Conservation (phyloP, 2,113 vertebrate species). For the Callorhinus ursinus region DNA sequence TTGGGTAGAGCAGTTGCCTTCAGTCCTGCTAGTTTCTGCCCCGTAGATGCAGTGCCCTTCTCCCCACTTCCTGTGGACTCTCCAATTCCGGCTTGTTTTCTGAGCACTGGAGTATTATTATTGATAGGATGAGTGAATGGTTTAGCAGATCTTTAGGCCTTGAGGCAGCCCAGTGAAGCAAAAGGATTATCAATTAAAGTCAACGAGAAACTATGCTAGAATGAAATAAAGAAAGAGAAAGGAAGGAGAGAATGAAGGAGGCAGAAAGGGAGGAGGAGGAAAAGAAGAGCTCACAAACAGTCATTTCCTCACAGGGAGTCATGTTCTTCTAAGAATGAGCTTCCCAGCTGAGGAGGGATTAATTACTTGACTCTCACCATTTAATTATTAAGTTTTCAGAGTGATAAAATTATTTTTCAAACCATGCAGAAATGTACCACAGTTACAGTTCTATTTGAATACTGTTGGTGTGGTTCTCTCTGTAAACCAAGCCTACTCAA, state of each 20-base stretch:
- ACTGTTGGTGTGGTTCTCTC: background rate
- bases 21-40: background rate
- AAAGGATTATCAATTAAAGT: background rate
- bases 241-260: background rate
- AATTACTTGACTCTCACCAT: background rate
- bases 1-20: rapidly evolving
- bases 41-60: no score
- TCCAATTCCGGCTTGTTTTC: background rate
- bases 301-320: background rate
- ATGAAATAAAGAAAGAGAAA: background rate
- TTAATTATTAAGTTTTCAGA: background rate
- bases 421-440: constrained; percentile 8
- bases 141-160: background rate
- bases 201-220: background rate
- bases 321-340: background rate
- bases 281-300: background rate
- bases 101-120: background rate
- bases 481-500: background rate
- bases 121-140: background rate
- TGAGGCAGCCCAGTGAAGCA: background rate
- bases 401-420: constrained; percentile 5
- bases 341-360: background rate
- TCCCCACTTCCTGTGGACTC: background rate
- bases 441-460: constrained; percentile 24
- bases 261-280: background rate